These are phyloP conservation scores for Stylophora pistillata DNA, from an alignment of 64 coral and sea anemone genomes.

Conservation along the genomic window DNA sequence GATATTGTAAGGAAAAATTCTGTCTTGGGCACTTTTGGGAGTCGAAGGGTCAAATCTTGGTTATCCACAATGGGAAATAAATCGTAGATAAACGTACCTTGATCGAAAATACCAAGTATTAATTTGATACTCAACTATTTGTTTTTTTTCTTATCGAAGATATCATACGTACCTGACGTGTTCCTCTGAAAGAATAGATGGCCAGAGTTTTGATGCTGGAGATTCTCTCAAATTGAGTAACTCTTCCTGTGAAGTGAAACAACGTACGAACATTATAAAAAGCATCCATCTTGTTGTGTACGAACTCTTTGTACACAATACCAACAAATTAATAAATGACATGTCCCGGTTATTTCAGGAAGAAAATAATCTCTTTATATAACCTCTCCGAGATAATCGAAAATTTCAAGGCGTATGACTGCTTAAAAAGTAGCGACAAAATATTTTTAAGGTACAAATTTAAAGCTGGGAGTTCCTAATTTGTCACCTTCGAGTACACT, in stretches of 20 bases:
- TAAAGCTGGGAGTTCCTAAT: not conserved
- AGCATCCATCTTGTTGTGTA: not conserved
- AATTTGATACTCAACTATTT: not conserved
- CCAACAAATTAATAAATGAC: not conserved
- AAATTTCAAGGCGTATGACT: too few relatives aligned
- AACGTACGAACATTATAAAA: not conserved
- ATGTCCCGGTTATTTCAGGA: not conserved
- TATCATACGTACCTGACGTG: conserved; percentile 58
- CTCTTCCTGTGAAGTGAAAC: conserved; percentile 55
- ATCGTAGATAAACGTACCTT: too few relatives aligned
- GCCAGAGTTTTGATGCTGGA: conserved; percentile 77
- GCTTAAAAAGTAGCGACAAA: too few relatives aligned
- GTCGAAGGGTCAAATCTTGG: too few relatives aligned
- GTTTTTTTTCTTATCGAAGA: not conserved
- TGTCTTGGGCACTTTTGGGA: too few relatives aligned
- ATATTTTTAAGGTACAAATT: too few relatives aligned
- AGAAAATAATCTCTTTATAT: too few relatives aligned
- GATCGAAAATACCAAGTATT: too few relatives aligned
- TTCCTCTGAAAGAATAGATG: conserved; percentile 57
- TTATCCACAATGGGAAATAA: too few relatives aligned
- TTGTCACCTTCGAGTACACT: conserved; percentile 53
- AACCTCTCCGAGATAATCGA: too few relatives aligned
- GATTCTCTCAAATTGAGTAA: conserved; percentile 60
- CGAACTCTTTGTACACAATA: not conserved
- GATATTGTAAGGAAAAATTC: too few relatives aligned